A percentile compares a stretch with the other conserved stretches of the same genome.
Conservation (phyloP, 2,797 vertebrate genomes). For the Galagoides demidoff region DNA sequence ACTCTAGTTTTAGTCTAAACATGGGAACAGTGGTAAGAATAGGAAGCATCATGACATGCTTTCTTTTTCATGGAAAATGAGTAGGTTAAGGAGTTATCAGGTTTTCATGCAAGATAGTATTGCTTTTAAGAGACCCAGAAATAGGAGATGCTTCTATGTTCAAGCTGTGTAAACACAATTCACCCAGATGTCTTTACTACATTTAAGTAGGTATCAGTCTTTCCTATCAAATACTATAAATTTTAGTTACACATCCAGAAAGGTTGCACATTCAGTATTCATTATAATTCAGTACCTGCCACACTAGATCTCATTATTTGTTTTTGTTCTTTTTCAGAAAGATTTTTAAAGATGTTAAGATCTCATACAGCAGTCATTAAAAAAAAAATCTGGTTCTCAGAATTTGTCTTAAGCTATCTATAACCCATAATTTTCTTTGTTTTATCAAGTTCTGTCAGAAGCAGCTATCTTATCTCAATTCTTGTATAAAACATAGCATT, state of each 20-base stretch:
- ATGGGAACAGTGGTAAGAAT: neutral
- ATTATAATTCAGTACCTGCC: neutral
- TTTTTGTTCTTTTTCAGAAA: neutral
- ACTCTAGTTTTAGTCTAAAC: neutral
- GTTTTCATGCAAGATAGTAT: neutral
- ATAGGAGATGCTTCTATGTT: neutral
- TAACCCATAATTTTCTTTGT: neutral
- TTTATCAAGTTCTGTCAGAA: neutral
- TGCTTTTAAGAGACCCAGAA: neutral
- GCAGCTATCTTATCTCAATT: neutral
- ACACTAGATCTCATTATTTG: neutral
- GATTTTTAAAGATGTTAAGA: neutral
- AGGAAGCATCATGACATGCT: neutral
- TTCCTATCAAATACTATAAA: neutral
- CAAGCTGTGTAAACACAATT: neutral
- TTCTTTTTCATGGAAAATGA: neutral
- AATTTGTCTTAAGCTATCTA: neutral
- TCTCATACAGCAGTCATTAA: neutral
- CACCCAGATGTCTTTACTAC: neutral
- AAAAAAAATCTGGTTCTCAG: neutral
- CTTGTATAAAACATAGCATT: neutral
- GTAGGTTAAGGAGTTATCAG: neutral
- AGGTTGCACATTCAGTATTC: neutral
- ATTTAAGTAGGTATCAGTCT: neutral
- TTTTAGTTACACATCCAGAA: neutral